phyloP scores from a whole-genome alignment of 2,113 vertebrate species.

The Xenopus borealis region DNA sequence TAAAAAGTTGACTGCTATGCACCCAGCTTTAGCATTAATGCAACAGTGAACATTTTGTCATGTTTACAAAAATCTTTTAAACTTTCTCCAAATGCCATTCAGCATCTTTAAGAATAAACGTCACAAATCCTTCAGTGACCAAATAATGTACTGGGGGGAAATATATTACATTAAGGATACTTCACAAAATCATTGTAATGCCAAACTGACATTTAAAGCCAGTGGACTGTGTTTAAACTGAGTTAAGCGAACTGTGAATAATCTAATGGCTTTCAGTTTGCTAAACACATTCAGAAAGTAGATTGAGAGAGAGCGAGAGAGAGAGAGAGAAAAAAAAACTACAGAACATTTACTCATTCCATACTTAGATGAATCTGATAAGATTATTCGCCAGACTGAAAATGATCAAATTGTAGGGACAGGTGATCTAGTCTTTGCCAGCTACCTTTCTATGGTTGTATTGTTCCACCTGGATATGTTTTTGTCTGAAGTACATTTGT shows the following conservation, averaged over 20 bases:
- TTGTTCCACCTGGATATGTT: too few relatives aligned
- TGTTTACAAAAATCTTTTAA: too few relatives aligned
- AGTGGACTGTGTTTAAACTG: slow-evolving; percentile 19
- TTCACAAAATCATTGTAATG: neutral
- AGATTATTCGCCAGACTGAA: slow-evolving; percentile 22
- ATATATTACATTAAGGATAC: slow-evolving; percentile 1
- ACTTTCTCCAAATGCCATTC: neutral
- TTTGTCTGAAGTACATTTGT: too few relatives aligned
- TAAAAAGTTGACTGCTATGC: neutral
- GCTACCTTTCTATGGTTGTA: neutral
- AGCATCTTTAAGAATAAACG: neutral
- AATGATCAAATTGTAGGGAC: slow-evolving; percentile 10
- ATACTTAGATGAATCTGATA: neutral
- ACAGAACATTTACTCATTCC: slow-evolving; percentile 20
- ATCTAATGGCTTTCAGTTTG: slow-evolving; percentile 39
- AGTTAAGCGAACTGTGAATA: slow-evolving; percentile 23
- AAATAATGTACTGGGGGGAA: too few relatives aligned
- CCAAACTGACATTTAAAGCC: slow-evolving; percentile 12
- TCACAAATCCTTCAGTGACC: too few relatives aligned
- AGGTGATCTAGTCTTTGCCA: slow-evolving; percentile 14
- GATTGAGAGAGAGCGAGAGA: neutral
- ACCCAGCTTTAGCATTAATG: neutral
- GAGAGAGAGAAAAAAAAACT: slow-evolving; percentile 17
- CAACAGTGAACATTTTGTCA: neutral
- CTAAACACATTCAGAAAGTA: slow-evolving; percentile 21